Base-by-base conservation (phyloP, 64 coral and sea anemone genomes). In the Porites lutea region DNA sequence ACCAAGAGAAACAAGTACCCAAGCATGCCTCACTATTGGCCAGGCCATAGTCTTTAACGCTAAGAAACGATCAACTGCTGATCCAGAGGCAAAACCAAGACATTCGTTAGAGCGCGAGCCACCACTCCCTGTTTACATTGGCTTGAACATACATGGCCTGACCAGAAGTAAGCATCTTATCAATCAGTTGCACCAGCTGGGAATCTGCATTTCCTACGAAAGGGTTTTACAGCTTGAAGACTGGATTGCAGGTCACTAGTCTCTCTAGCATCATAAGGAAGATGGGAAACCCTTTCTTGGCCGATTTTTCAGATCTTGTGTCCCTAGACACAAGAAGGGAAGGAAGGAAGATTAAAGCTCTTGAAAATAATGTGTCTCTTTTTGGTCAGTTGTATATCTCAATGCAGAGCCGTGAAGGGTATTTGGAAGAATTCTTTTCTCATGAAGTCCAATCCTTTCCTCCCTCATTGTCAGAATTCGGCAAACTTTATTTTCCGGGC, bases 401-500 rank as follows among this genome's bases (percentile, higher is more conserved):
- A n/a, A 76, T 52, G 44, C 72, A 92, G 48, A 54, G 49, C 47
- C 76, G 78, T 82, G 48, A 87, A 9, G 80, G 15, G 8, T 79
- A 86, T 54, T 22, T 74, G 14, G 54, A 63, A 18, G 58, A 90
- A 57, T 77, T 92, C 37, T 92, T 92, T 50, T 64, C 60, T 13
- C 75, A 92, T 50, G 77, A 96, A 77, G 84, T 88, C 19, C 84
- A 92, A 50, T 51, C 66, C 11, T 96, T 82, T 22, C 89, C 89
- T 2, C 83, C 89, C 6, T 90, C 82, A 15, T 22, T 89, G 47
- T 91, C 94, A 54, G 89, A 95, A 57, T 91, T 81, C 79, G 94
- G 94, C 9, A 87, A 82, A 20, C 88, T 95, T 74, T 76, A 82
- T 45, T 47, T 94, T 0, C 86, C 78, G 49, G 84, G 77, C 52